Evolutionary conservation across 2,888 invertebrate genomes (phyloP), one percentile per base, ranked within the genome.

Genomic region (Cloeon dipterum): DNA sequence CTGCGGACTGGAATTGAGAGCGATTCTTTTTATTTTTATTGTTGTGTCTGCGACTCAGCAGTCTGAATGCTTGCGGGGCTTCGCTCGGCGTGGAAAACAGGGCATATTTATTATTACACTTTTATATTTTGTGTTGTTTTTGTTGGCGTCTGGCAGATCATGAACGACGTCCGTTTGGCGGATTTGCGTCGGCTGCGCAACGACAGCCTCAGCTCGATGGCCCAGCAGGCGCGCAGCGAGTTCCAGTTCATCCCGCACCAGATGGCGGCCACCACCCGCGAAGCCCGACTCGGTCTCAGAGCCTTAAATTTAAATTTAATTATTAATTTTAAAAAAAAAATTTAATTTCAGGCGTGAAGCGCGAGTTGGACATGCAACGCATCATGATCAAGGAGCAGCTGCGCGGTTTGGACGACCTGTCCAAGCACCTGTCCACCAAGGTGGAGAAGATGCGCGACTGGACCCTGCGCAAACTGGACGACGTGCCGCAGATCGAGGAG

Each of bases 271-370:
- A 68, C 68, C 47, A 72, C 73, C 3, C 52, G 62, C 32, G 52
- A 58, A 37, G 58, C 64, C 10, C 59, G 73, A 49, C 62, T 67
- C 56, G 70, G 76, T 74, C n/a, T n/a, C n/a, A n/a, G n/a, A n/a
- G n/a, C n/a, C n/a, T n/a, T n/a, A n/a, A n/a, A 53, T 49, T 53
- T 49, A 39, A 18, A n/a, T 35, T 26, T 13, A 10, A 10, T 23
- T 10, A 23, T 23, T 23, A 23, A 10, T 19, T 16, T 17, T 32
- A 39, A 41, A 38, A 32, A 21, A 23, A 39, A 36, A 29, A 20
- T 3, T 38, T 33, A 7, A 29, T 25, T n/a, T 25, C 54, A 74
- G 74, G 64, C 47, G 65, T 73, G 35, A 59, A 68, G 32, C 58
- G 58, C 11, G 65, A 68, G 45, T 59, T 75, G 44, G 64, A 63